Evolutionary conservation across 2,888 invertebrate genomes (phyloP).

Genomic region (Ommatoiulus sabulosus): DNA sequence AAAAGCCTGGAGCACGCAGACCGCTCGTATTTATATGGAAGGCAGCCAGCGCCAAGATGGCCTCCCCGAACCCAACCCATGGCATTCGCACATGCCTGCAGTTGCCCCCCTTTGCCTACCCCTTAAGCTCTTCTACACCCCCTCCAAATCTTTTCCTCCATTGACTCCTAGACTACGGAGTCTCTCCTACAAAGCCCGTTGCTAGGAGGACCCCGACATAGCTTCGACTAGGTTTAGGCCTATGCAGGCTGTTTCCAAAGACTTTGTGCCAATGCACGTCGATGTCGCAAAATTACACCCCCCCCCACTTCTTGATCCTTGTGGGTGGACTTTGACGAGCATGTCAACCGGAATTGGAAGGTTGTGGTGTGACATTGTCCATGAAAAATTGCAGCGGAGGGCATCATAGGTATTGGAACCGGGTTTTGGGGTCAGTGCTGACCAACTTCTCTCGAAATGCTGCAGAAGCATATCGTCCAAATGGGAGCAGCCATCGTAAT

Average conservation of each 20-base stretch:
- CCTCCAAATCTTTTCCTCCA: neutral
- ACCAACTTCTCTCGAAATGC: too few relatives aligned
- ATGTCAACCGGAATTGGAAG: too few relatives aligned
- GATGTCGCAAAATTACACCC: too few relatives aligned
- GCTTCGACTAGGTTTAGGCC: neutral
- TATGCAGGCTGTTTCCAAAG: neutral
- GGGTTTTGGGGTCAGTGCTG: too few relatives aligned
- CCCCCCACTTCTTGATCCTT: too few relatives aligned
- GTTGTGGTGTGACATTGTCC: too few relatives aligned
- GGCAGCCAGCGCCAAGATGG: neutral
- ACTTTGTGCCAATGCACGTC: neutral
- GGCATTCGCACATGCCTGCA: slow-evolving; percentile 27
- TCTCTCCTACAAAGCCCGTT: neutral
- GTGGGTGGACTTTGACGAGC: too few relatives aligned
- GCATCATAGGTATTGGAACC: too few relatives aligned
- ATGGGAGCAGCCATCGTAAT: too few relatives aligned
- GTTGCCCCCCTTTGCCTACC: neutral
- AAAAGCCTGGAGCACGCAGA: neutral
- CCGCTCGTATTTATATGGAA: neutral
- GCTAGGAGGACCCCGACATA: neutral
- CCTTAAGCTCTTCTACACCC: neutral
- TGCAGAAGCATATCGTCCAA: too few relatives aligned
- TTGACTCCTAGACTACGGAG: neutral
- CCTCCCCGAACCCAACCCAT: neutral
- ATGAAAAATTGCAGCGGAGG: too few relatives aligned